Base-by-base conservation (phyloP, 2,888 invertebrate genomes). In the Chrysopilus asiliformis region DNA sequence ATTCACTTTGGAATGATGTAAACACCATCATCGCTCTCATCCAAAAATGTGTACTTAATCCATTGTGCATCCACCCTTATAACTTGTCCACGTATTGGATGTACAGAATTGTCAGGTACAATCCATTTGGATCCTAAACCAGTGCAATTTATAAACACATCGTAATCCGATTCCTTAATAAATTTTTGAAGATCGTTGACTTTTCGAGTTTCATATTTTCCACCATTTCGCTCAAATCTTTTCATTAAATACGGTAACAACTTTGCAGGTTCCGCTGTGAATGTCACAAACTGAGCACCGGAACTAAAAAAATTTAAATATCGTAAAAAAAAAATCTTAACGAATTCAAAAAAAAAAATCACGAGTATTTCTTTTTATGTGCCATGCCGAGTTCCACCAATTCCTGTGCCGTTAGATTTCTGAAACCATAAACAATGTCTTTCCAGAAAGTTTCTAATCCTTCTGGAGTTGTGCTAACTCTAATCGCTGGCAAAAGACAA, bases 1-100 rank as follows among this genome's bases (percentile, higher is more conserved):
- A 28, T 24, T 66, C 65, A 83, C 83, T 85, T 86, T 10, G 84
- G 81, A 54, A 87, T 77, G 9, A 86, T 70, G 48, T 86, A 86
- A 52, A 72, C 67, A 19, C 74, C 74, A 36, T 67, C 64, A 20
- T 68, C 66, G 42, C 68, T 66, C 34, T 74, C 72, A 42, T 74
- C 74, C 2, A 77, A 43, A n/a, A 77, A 47, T 2, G 60, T 65
- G 32, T 69, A 60, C 42, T 68, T 73, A 3, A 76, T 48, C 77
- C 81, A 81, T 1, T 78, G 73, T 3, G 84, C 82, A 36, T 66
- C 57, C 2, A 81, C 79, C 55, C 71, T 70, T 2, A 67, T 54
- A 22, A 87, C 70, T 63, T 87, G 87, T 5, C 87, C 87, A 45
- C 89, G 68, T 31, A 83, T 71, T 2, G 87, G 71, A 36, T 61